A percentile compares a stretch with the other conserved stretches of the same genome.
These are phyloP conservation scores for Tyria jacobaeae DNA, from an alignment of 2,888 invertebrate species.

Conservation along the genomic window DNA sequence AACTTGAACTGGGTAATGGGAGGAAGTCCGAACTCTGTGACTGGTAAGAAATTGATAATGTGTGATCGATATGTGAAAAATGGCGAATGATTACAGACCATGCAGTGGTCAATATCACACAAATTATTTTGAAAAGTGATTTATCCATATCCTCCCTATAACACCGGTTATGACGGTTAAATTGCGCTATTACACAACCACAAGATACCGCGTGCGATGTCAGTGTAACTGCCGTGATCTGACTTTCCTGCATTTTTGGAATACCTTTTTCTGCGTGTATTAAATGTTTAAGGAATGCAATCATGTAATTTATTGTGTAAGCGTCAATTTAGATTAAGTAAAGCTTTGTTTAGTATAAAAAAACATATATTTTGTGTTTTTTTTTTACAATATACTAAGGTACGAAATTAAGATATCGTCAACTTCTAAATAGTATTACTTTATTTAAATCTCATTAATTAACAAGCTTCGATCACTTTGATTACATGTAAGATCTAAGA, in stretches of 20 bases:
- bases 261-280: constrained; percentile 19
- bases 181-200: constrained; percentile 48
- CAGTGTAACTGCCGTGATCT: constrained; percentile 18
- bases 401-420: no score
- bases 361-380: no score
- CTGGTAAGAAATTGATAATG: background rate
- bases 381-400: no score
- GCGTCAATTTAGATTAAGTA: no score
- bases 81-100: background rate
- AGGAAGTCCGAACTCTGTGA: no score
- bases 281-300: background rate
- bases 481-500: no score
- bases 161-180: constrained; percentile 13
- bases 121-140: background rate
- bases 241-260: constrained; percentile 33
- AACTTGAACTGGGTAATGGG: background rate
- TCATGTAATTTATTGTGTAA: no score
- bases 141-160: constrained; percentile 3
- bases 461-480: no score
- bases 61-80: background rate
- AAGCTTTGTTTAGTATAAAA: no score
- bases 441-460: no score
- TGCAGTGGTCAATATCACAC: background rate
- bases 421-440: no score
- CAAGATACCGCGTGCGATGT: constrained; percentile 21